These are phyloP conservation scores for Drosophila anceps DNA, from an alignment of 2,888 invertebrate genomes.

Conservation along the genomic window DNA sequence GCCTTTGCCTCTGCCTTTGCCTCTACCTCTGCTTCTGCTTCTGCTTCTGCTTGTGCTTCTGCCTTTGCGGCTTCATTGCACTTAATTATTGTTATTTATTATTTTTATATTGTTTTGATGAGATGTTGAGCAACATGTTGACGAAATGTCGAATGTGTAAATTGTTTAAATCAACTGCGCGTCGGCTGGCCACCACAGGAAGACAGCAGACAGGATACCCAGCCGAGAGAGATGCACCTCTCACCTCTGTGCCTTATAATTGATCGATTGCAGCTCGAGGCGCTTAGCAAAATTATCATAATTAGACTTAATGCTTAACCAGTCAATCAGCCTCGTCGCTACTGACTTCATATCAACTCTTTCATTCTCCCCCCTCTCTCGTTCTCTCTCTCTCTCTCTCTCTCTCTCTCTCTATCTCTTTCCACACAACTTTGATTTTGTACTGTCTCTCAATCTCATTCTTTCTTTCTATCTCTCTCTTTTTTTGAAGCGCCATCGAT, in stretches of 20 bases:
- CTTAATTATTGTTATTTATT: constrained; percentile 86
- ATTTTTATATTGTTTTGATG: constrained; percentile 83
- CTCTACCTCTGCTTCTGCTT: too few species aligned
- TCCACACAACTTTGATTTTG: too few species aligned
- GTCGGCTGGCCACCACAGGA: constrained; percentile 4
- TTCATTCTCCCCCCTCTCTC: background rate
- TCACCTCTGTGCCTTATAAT: constrained; percentile 64
- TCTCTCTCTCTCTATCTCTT: background rate
- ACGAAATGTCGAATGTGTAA: constrained; percentile 83
- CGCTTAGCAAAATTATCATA: constrained; percentile 78
- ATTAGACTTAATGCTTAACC: constrained; percentile 76
- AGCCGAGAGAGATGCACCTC: constrained; percentile 21
- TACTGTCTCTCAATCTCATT: too few species aligned
- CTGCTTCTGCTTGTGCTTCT: too few species aligned
- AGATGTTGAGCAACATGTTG: constrained; percentile 80
- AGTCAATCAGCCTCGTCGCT: constrained; percentile 39
- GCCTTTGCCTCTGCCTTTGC: background rate
- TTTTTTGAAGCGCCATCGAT: constrained; percentile 43
- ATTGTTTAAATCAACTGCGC: constrained; percentile 74
- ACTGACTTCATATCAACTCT: constrained; percentile 23
- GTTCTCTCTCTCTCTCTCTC: constrained; percentile 7
- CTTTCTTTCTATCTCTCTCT: background rate
- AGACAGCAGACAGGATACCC: constrained; percentile 31
- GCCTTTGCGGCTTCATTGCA: constrained; percentile 80
- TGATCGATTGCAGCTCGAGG: constrained; percentile 81